Conservation (phyloP, 2,888 invertebrate genomes). For the Gonocerus acuteangulatus region DNA sequence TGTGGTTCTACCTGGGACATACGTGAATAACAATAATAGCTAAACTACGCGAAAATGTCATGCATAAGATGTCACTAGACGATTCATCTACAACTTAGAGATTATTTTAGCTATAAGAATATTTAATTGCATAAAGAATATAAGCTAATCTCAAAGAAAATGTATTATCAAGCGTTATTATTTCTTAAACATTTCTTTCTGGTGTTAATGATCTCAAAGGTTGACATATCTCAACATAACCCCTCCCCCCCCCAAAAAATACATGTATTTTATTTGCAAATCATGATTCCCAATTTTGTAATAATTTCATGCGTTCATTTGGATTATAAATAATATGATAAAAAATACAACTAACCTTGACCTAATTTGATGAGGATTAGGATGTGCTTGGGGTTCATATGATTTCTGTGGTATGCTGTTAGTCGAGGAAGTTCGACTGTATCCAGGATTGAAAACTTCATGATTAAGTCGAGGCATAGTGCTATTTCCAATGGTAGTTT, state of each 20-base stretch:
- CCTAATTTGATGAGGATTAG: constrained; percentile 36
- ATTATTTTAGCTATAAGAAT: too few species aligned
- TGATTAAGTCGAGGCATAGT: constrained; percentile 42
- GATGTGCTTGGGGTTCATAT: constrained; percentile 34
- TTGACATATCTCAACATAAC: too few species aligned
- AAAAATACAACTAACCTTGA: constrained; percentile 37
- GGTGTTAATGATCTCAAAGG: neutral
- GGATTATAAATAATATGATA: neutral
- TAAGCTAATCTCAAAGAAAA: too few species aligned
- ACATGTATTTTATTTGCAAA: too few species aligned
- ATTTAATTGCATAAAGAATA: too few species aligned
- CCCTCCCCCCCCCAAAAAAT: too few species aligned
- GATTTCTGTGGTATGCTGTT: constrained; percentile 47
- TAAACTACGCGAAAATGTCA: too few species aligned
- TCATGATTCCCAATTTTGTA: neutral
- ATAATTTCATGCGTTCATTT: neutral
- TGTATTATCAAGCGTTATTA: neutral
- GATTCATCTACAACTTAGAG: too few species aligned
- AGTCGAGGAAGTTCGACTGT: constrained; percentile 58
- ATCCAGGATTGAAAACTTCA: constrained; percentile 57
- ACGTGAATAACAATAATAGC: too few species aligned
- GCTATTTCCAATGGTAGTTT: constrained; percentile 33
- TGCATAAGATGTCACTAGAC: too few species aligned
- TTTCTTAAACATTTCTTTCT: neutral
- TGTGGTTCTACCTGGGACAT: too few species aligned